Percentiles rank a stretch among this genome's conserved stretches.
phyloP scores from a whole-genome alignment of 2,113 vertebrate species.

The Chloroceryle aenea region DNA sequence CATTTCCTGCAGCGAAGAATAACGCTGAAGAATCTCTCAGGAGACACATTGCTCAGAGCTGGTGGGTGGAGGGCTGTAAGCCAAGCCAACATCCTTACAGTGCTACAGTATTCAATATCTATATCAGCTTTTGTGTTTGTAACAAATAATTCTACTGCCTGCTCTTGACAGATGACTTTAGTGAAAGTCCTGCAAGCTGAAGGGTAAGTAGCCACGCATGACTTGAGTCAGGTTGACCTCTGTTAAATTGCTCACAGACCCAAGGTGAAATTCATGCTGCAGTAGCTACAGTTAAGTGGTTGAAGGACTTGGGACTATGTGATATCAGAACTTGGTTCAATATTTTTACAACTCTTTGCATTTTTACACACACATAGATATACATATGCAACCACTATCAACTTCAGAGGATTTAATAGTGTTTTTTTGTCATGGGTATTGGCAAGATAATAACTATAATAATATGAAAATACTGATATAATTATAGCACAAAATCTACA shows the following conservation, averaged over 20 bases:
- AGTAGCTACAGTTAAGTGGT: background rate
- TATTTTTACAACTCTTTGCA: slow-evolving; percentile 42
- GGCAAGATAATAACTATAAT: slow-evolving; percentile 60
- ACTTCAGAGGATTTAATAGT: slow-evolving; percentile 1
- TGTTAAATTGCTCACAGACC: background rate
- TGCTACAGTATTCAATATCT: background rate
- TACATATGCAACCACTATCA: background rate
- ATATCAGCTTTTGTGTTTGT: background rate
- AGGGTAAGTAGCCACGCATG: background rate
- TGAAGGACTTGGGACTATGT: background rate
- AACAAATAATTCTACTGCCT: background rate
- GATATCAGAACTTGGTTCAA: background rate
- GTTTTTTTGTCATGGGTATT: background rate
- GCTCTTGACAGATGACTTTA: background rate
- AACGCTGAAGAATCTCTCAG: background rate
- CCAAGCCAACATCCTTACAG: background rate
- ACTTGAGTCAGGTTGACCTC: background rate
- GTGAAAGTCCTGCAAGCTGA: background rate
- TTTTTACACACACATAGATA: background rate
- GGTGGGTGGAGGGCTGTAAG: background rate
- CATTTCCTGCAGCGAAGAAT: background rate
- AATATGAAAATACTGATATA: slow-evolving; percentile 40
- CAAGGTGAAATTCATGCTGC: background rate
- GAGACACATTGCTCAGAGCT: background rate
- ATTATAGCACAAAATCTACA: slow-evolving; percentile 29